Conservation (phyloP, 2,888 invertebrate species). For the Erebia ligea region DNA sequence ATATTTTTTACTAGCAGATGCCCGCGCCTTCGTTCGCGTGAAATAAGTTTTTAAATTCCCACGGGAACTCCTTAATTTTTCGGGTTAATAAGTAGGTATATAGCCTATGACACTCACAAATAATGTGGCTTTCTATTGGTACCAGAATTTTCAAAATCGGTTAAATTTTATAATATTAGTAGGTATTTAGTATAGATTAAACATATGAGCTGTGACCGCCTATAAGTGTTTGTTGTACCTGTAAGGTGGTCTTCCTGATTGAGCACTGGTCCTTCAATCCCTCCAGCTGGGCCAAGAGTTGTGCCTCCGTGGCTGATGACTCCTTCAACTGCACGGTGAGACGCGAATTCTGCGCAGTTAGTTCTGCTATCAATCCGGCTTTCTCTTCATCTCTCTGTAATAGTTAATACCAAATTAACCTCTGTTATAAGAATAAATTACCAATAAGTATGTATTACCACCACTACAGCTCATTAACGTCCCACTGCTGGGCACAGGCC, state of each 20-base stretch:
- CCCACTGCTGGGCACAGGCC: no score
- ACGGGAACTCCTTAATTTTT: no score
- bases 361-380: constrained; percentile 89
- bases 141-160: no score
- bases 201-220: no score
- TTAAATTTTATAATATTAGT: not conserved
- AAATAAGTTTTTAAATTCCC: no score
- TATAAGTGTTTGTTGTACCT: constrained; percentile 58
- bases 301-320: constrained; percentile 90
- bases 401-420: constrained; percentile 38
- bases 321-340: constrained; percentile 94
- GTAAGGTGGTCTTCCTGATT: constrained; percentile 89
- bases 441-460: no score
- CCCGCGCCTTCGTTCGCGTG: no score
- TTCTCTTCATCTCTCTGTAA: constrained; percentile 90
- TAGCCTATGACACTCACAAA: no score
- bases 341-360: constrained; percentile 94
- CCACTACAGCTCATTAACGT: no score
- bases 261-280: constrained; percentile 92
- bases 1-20: no score
- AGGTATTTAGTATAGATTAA: not conserved
- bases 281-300: constrained; percentile 91
- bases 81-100: no score
- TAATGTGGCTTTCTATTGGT: no score
- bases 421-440: not conserved